Conservation (phyloP, 2,797 vertebrate genomes). For the Myoxocephalus aenaeus region DNA sequence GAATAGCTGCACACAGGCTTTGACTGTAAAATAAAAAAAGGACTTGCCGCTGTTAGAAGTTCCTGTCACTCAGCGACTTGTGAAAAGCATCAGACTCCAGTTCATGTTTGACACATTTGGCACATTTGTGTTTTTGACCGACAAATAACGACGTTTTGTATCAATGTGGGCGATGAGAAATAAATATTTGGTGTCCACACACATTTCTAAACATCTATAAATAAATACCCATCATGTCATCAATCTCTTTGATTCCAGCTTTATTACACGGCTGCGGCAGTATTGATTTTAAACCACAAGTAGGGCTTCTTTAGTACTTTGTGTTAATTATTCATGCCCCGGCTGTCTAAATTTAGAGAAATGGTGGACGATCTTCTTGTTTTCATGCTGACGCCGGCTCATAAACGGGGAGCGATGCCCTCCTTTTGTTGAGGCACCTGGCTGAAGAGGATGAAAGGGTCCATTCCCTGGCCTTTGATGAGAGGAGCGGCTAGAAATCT, state of each 20-base stretch:
- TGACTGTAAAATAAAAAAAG: slow-evolving; percentile 27
- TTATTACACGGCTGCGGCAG: slow-evolving; percentile 15
- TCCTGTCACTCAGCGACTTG: not conserved
- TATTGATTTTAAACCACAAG: slow-evolving; percentile 62
- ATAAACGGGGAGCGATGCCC: slow-evolving; percentile 25
- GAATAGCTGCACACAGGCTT: slow-evolving; percentile 19
- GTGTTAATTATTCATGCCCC: slow-evolving; percentile 62
- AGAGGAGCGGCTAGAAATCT: slow-evolving; percentile 30
- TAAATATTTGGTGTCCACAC: not conserved
- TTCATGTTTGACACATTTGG: slow-evolving; percentile 9
- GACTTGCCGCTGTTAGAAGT: slow-evolving; percentile 14
- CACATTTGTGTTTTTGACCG: not conserved
- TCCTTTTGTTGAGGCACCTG: slow-evolving; percentile 32
- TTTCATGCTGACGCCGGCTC: slow-evolving; percentile 28
- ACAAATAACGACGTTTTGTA: not conserved
- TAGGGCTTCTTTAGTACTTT: slow-evolving; percentile 39
- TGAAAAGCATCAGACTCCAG: slow-evolving; percentile 7
- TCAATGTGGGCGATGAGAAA: not conserved
- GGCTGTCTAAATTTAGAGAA: slow-evolving; percentile 50
- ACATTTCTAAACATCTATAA: slow-evolving; percentile 18
- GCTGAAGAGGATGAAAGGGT: slow-evolving; percentile 41
- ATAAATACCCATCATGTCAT: slow-evolving; percentile 29
- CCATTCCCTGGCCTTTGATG: slow-evolving; percentile 17
- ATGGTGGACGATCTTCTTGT: slow-evolving; percentile 29
- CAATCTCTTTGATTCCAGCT: slow-evolving; percentile 5